phyloP scores from a whole-genome alignment of 2,113 vertebrate genomes.

The Xenus cinereus region DNA sequence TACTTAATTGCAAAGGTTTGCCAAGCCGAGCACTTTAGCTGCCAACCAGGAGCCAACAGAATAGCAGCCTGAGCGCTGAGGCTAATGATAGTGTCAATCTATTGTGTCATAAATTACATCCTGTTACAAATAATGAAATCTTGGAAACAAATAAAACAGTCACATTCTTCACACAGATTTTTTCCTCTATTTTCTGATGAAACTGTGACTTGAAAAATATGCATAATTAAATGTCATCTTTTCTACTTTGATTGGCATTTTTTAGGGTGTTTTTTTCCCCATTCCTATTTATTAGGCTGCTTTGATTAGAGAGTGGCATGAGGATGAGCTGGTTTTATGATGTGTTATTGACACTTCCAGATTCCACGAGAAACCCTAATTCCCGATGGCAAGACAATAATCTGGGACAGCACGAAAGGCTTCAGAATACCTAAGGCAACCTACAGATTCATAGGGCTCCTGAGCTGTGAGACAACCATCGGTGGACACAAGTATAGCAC shows the following conservation, averaged over 20 bases:
- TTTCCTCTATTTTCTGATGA: slow-evolving; percentile 26
- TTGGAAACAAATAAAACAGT: slow-evolving; percentile 27
- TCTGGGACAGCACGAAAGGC: slow-evolving; percentile 89
- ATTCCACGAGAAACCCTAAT: slow-evolving; percentile 68
- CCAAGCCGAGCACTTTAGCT: neutral
- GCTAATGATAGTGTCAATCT: slow-evolving; percentile 28
- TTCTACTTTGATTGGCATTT: slow-evolving; percentile 11
- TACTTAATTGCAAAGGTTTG: slow-evolving; percentile 16
- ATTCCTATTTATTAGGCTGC: neutral
- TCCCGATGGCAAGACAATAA: slow-evolving; percentile 83
- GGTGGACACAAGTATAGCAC: slow-evolving; percentile 72
- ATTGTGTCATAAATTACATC: slow-evolving; percentile 56
- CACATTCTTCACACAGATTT: neutral
- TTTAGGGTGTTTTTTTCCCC: neutral
- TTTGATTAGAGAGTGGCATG: neutral
- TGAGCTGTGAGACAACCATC: slow-evolving; percentile 81
- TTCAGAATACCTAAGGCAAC: slow-evolving; percentile 87
- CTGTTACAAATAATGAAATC: slow-evolving; percentile 56
- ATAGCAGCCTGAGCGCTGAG: neutral
- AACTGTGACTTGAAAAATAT: slow-evolving; percentile 15
- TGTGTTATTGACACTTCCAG: slow-evolving; percentile 64
- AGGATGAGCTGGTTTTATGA: neutral
- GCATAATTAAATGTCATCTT: neutral
- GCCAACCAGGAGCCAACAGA: neutral
- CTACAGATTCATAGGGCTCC: slow-evolving; percentile 82